Percentiles rank a stretch among this genome's conserved stretches.
Conservation (phyloP, 2,888 invertebrate genomes). For the Caenorhabditis virilis region DNA sequence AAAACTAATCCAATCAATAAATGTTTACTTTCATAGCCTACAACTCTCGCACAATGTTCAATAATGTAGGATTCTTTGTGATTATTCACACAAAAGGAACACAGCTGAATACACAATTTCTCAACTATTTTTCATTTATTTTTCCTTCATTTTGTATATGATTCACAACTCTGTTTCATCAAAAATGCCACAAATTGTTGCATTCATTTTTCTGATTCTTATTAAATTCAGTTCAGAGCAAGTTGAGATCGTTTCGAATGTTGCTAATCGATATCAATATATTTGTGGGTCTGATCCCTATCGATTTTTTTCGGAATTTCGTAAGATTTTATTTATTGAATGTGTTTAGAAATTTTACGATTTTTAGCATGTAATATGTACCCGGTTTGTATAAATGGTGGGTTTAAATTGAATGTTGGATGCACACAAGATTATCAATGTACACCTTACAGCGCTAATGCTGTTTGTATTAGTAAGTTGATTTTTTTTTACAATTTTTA, state of each 20-base stretch:
- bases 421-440: conserved; percentile 39
- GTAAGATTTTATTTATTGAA: conserved; percentile 13
- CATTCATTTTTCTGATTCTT: neutral
- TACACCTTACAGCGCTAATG: conserved; percentile 21
- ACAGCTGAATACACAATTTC: no score
- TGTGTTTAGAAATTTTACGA: neutral
- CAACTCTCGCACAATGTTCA: no score
- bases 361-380: conserved; percentile 47
- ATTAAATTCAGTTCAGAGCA: neutral
- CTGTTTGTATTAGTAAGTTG: conserved; percentile 41
- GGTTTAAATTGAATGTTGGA: conserved; percentile 46
- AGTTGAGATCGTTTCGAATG: conserved; percentile 1
- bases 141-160: no score
- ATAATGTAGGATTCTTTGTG: no score
- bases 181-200: neutral
- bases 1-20: no score
- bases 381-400: conserved; percentile 45
- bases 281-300: conserved; percentile 45
- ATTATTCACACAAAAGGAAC: no score
- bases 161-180: no score
- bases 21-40: no score
- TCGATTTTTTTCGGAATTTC: conserved; percentile 41
- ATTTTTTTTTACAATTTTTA: neutral
- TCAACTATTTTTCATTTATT: no score
- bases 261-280: conserved; percentile 9